Evolutionary conservation across 2,113 vertebrate species (phyloP).

Genomic region (Centropristis striata): DNA sequence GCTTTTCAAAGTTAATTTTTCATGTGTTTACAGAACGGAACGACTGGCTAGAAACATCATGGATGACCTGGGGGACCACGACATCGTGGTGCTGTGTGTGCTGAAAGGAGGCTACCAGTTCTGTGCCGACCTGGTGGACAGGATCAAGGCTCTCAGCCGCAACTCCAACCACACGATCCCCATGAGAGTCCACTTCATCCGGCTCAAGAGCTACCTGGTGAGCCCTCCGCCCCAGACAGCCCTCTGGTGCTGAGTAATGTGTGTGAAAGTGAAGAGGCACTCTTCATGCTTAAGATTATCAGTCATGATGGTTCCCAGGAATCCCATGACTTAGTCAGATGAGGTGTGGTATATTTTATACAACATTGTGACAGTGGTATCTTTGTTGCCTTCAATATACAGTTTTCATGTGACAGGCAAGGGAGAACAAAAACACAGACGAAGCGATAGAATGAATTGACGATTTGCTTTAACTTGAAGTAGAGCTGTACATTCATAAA

Average conservation of each 20-base stretch:
- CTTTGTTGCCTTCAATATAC: constrained; percentile 40
- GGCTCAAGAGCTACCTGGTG: constrained; percentile 92
- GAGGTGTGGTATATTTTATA: constrained; percentile 16
- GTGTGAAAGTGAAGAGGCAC: constrained; percentile 9
- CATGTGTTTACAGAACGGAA: constrained; percentile 88
- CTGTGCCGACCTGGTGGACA: constrained; percentile 92
- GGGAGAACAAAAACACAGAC: background rate
- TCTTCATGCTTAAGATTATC: constrained; percentile 14
- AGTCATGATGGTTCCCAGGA: background rate
- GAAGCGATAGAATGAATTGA: no score
- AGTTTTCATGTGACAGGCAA: background rate
- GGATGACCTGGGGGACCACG: constrained; percentile 92
- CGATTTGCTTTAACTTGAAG: no score
- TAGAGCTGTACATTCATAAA: no score
- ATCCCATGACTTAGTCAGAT: constrained; percentile 43
- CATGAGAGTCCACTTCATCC: constrained; percentile 95
- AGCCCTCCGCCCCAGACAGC: constrained; percentile 10
- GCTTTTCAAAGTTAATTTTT: background rate
- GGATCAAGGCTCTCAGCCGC: constrained; percentile 91
- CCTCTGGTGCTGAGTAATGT: background rate
- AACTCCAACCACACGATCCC: constrained; percentile 91
- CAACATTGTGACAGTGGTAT: constrained; percentile 11
- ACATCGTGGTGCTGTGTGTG: constrained; percentile 92
- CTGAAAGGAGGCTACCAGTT: constrained; percentile 96
- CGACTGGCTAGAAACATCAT: constrained; percentile 92